Base-by-base conservation (phyloP, 2,797 vertebrate species). In the Lagocephalus sceleratus region DNA sequence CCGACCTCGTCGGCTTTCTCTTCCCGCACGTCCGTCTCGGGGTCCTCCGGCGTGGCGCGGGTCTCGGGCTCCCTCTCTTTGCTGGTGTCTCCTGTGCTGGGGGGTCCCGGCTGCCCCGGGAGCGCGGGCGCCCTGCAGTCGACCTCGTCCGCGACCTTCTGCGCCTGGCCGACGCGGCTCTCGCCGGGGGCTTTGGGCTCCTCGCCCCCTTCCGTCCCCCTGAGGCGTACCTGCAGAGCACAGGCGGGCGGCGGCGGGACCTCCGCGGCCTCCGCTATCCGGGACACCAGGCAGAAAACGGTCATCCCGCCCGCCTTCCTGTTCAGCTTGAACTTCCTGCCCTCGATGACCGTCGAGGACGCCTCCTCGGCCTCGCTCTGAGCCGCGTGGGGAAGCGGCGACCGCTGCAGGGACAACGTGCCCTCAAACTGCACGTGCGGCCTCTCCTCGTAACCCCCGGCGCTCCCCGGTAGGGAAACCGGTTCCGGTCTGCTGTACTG, bases 271-370 rank as follows among this genome's bases (percentile, higher is more conserved):
- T 55, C 68, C 7, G 77, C 85, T 57, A 78, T 86, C 51, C 88
- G 79, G 48, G 91, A 92, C 50, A 91, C 90, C 21, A 91, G 73
- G 55, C 91, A 92, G 63, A 92, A 92, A 57, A 91, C 78, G 3
- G 89, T 91, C 79, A 88, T 53, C 5, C 85, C 79, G 12, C 88
- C 82, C 35, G 76, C 82, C 63, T 82, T 88, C 74, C 81, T 90
- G 40, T 76, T 75, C 8, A 79, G 29, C 47, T 72, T 79, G 57
- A 85, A 85, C 63, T 80, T 85, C 41, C 79, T 82, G 49, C 76
- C 84, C 57, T 76, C 84, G 9, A 83, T 83, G 26, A 83, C 52
- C 40, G 84, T 86, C 42, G 81, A 65, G 41, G 51, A 49, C 2
- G 19, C 47, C 20, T 68, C 47, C 14, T 81, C 47, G 17, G n/a